Conservation (phyloP, 2,888 invertebrate genomes). For the Nowickia ferox region DNA sequence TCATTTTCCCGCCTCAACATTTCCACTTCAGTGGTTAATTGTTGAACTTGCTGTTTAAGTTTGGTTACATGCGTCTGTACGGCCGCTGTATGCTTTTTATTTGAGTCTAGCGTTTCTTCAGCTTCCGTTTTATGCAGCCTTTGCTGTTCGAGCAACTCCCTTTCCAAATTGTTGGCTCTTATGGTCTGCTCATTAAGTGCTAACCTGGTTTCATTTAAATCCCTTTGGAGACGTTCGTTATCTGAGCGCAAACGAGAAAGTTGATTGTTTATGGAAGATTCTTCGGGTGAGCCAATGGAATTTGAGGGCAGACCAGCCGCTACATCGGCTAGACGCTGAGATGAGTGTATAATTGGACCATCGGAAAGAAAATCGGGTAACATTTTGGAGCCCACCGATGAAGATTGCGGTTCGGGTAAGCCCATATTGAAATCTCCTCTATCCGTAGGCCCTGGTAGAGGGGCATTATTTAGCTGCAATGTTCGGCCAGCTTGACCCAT, state of each 20-base stretch:
- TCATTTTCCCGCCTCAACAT: slow-evolving; percentile 84
- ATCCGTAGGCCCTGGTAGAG: slow-evolving; percentile 68
- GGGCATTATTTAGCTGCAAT: slow-evolving; percentile 52
- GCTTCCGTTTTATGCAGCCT: slow-evolving; percentile 85
- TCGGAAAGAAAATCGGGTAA: slow-evolving; percentile 89
- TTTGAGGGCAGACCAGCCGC: slow-evolving; percentile 82
- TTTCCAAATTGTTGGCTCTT: slow-evolving; percentile 84
- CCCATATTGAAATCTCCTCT: slow-evolving; percentile 71
- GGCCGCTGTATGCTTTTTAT: slow-evolving; percentile 85
- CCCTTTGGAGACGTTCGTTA: slow-evolving; percentile 84
- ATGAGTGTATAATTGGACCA: slow-evolving; percentile 85
- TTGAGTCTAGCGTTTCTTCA: slow-evolving; percentile 85
- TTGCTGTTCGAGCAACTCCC: slow-evolving; percentile 84
- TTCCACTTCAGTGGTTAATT: slow-evolving; percentile 85
- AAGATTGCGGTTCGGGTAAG: slow-evolving; percentile 69
- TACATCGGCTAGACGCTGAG: slow-evolving; percentile 82
- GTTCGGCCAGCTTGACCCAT: slow-evolving; percentile 50
- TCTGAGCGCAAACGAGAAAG: slow-evolving; percentile 80
- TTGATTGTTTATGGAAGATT: slow-evolving; percentile 77
- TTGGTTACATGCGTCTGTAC: slow-evolving; percentile 86
- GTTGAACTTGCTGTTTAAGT: slow-evolving; percentile 88
- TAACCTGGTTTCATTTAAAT: slow-evolving; percentile 84
- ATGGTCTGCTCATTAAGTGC: slow-evolving; percentile 84
- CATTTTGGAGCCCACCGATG: slow-evolving; percentile 77
- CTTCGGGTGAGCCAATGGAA: slow-evolving; percentile 82